These are phyloP conservation scores for Zoanthus sansibaricus DNA, from an alignment of 92 coral and sea anemone species.

Conservation along the genomic window DNA sequence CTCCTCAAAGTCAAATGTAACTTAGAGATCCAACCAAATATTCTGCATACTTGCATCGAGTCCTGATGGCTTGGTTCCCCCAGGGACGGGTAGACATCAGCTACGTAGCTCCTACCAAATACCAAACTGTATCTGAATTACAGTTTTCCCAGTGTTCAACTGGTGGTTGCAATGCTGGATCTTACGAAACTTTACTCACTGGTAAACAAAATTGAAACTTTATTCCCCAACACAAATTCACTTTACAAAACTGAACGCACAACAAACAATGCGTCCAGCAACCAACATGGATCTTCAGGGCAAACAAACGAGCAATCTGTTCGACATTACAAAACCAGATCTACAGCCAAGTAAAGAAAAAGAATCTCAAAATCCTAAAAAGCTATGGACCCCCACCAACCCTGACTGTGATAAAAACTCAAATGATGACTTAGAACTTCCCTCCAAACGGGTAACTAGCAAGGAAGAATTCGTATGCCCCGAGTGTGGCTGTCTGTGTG, in stretches of 20 bases:
- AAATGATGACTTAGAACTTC: slow-evolving; percentile 4
- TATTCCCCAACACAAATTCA: neutral
- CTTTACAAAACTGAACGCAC: neutral
- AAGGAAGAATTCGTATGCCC: slow-evolving; percentile 26
- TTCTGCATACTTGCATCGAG: slow-evolving; percentile 41
- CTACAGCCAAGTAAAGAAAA: neutral
- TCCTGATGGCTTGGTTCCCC: slow-evolving; percentile 51
- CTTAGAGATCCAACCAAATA: slow-evolving; percentile 38
- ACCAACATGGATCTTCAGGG: neutral
- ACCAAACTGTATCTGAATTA: slow-evolving; percentile 9
- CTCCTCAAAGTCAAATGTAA: neutral
- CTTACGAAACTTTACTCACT: slow-evolving; percentile 10
- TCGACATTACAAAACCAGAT: neutral
- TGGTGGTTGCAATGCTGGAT: neutral
- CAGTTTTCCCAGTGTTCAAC: neutral
- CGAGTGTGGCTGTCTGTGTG: slow-evolving; percentile 10
- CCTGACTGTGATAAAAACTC: slow-evolving; percentile 9
- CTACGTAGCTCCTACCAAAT: slow-evolving; percentile 25
- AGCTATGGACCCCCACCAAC: neutral
- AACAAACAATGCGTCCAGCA: neutral
- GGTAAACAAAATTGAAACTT: neutral
- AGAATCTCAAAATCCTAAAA: neutral
- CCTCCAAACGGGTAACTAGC: slow-evolving; percentile 8
- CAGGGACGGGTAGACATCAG: slow-evolving; percentile 25
- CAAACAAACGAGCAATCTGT: neutral